Conservation (phyloP, 2,113 vertebrate genomes). For the Cynopterus brachyotis region DNA sequence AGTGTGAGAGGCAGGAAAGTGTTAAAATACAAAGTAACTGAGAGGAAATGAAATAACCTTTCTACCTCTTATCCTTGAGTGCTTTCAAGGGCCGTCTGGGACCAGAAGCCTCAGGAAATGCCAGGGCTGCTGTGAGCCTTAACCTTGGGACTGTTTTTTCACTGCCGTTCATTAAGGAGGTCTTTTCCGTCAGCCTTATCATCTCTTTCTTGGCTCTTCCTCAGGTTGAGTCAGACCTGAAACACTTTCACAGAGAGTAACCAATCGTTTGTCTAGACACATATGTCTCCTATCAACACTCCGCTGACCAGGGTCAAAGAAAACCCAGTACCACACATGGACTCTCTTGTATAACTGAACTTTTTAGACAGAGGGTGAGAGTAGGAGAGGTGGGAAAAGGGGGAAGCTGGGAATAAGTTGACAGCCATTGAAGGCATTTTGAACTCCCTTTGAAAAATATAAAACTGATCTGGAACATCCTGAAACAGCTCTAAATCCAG, state of each 20-base stretch:
- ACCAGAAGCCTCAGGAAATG: slow-evolving; percentile 25
- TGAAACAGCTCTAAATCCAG: not conserved
- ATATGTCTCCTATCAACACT: slow-evolving; percentile 63
- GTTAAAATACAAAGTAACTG: slow-evolving; percentile 21
- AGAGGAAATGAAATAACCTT: slow-evolving; percentile 52
- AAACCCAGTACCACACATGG: not conserved
- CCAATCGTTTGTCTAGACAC: slow-evolving; percentile 71
- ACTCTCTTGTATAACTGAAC: not conserved
- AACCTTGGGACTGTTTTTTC: slow-evolving; percentile 55
- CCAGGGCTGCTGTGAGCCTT: slow-evolving; percentile 9
- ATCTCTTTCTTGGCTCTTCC: slow-evolving; percentile 55
- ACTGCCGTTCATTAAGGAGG: slow-evolving; percentile 45
- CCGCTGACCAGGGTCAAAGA: slow-evolving; percentile 48
- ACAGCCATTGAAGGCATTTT: not conserved
- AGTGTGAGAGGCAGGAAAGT: not conserved
- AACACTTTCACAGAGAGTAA: slow-evolving; percentile 69
- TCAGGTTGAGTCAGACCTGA: slow-evolving; percentile 66
- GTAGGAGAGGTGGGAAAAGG: not conserved
- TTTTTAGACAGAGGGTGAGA: not conserved
- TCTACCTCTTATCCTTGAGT: not conserved
- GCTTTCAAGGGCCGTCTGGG: slow-evolving; percentile 48
- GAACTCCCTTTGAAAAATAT: not conserved
- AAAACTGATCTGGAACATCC: not conserved
- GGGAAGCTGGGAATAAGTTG: no score
- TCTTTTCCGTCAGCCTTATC: slow-evolving; percentile 66